These are phyloP conservation scores for Tragopan temminckii DNA, from an alignment of 2,797 vertebrate species.

Conservation along the genomic window DNA sequence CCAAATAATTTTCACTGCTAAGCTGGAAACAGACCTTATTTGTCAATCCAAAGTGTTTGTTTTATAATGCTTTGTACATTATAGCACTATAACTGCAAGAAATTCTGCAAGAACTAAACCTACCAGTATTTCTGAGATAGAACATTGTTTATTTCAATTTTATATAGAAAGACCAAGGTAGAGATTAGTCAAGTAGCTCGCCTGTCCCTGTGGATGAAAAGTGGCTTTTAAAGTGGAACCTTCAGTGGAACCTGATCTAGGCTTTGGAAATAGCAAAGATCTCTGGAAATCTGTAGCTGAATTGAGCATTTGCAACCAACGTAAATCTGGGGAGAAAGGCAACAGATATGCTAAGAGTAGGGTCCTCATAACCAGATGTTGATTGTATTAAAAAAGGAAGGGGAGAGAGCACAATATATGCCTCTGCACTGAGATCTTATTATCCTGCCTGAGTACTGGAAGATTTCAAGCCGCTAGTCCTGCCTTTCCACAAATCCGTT, in stretches of 20 bases:
- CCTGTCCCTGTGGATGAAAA: accelerated
- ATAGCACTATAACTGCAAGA: background rate
- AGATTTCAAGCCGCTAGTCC: background rate
- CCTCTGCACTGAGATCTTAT: background rate
- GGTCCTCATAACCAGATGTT: background rate
- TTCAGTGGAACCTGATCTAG: background rate
- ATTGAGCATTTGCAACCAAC: background rate
- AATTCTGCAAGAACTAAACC: background rate
- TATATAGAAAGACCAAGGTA: background rate
- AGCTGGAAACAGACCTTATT: background rate
- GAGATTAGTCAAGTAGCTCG: background rate
- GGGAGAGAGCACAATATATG: background rate
- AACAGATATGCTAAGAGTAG: background rate
- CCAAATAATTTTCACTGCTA: background rate
- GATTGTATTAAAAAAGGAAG: background rate
- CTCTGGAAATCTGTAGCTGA: background rate
- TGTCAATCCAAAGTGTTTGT: background rate
- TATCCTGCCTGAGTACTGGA: background rate
- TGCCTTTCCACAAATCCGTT: background rate
- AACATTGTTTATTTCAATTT: background rate
- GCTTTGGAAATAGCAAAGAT: background rate
- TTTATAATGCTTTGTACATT: background rate
- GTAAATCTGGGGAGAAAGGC: background rate
- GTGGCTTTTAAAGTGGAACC: background rate
- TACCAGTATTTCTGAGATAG: background rate